phyloP scores from a whole-genome alignment of 2,113 vertebrate genomes.

The Camelus bactrianus region DNA sequence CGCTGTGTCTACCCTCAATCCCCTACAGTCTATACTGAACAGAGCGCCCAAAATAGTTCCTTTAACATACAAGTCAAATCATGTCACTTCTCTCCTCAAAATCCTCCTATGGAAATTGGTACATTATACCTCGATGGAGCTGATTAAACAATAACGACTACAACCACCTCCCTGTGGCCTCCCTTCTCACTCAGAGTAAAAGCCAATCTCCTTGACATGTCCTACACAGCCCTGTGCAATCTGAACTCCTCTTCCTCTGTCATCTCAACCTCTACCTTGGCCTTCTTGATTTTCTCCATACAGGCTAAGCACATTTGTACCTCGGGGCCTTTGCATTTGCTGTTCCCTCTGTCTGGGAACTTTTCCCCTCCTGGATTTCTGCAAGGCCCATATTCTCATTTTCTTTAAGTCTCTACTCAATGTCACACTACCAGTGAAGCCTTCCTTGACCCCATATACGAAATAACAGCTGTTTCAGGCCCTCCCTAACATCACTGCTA shows the following conservation, averaged over 20 bases:
- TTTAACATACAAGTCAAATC: not conserved
- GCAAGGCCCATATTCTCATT: not conserved
- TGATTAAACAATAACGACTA: not conserved
- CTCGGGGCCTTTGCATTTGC: not conserved
- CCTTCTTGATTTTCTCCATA: not conserved
- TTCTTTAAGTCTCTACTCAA: not conserved
- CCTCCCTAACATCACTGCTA: not conserved
- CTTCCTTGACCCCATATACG: not conserved
- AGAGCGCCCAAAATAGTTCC: not conserved
- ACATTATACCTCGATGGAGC: not conserved
- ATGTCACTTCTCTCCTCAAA: not conserved
- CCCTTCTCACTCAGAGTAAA: not conserved
- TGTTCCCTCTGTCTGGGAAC: not conserved
- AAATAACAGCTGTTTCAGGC: not conserved
- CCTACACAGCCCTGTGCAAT: not conserved
- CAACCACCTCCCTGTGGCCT: not conserved
- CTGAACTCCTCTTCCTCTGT: not conserved
- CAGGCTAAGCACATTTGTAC: not conserved
- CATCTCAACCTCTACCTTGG: not conserved
- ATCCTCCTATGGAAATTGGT: not conserved
- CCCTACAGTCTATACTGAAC: not conserved
- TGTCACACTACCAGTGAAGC: not conserved
- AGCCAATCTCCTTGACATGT: not conserved
- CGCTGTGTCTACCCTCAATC: not conserved
- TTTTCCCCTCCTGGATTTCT: not conserved